Base-by-base conservation (phyloP, 2,113 vertebrate species). In the Pogonocichla stellata region DNA sequence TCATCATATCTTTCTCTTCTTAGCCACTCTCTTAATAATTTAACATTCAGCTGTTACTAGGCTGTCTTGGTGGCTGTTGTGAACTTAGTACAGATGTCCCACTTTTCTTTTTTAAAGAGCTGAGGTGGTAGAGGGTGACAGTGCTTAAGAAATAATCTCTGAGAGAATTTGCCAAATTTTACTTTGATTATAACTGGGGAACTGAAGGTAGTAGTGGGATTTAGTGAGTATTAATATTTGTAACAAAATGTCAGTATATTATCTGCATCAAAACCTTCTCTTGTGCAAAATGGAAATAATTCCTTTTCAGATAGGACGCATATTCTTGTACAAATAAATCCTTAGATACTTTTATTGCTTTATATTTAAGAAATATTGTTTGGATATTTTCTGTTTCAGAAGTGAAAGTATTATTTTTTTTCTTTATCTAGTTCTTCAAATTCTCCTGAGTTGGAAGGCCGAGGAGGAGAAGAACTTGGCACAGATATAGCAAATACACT, bases 401-500 rank as follows among this genome's bases (percentile, higher is more conserved):
- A 80, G 15, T 96, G 14, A 91, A 80, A 75, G 13, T 74, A 10
- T 61, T 92, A 53, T 78, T 71, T 92, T 57, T 8, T 69, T 60
- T 38, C 87, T 83, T 92, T 53, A n/a, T 93, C 42, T 80, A 99
- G 99, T 95, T 99, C 99, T 20, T 99, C 99, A 81, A 99, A 98
- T 53, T 99, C 99, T n/a, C 99, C 99, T 26, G 98, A 99, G 94
- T 99, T 99, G 97, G 99, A 99, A 97, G 99, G 99, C 43, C 98
- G 99, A 25, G 99, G 99, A 65, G 99, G 99, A 13, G 99, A 99
- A 90, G 99, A 99, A 75, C 98, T 99, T 65, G 99, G 99, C 50
- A 98, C 97, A 2, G 99, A 99, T 96, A 98, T 99, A 47, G 98
- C 99, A 50, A 99, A 98, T 97, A 99, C 98, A 0, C 97, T 99